Percentiles rank a stretch among this genome's conserved stretches.
phyloP scores from a whole-genome alignment of 2,797 vertebrate genomes.

The Podarcis siculus region DNA sequence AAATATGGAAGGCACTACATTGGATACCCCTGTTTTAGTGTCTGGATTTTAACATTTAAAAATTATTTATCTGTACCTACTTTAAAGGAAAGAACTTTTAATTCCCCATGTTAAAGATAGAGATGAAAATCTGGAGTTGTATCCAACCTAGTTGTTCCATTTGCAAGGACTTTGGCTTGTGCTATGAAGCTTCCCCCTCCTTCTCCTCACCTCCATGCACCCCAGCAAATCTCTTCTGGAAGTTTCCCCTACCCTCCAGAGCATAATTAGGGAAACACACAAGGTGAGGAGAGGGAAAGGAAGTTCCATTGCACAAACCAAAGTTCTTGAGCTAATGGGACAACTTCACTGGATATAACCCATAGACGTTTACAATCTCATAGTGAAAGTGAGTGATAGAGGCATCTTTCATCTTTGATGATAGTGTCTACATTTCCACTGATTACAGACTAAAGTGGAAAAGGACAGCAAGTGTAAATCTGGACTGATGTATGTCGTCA shows the following conservation, averaged over 20 bases:
- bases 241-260: no score
- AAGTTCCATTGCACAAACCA: no score
- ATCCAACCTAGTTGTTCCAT: no score
- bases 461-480: neutral
- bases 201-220: no score
- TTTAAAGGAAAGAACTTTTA: neutral
- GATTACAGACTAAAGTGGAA: neutral
- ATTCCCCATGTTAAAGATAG: neutral
- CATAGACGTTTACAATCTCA: neutral
- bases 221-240: no score
- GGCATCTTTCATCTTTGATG: neutral
- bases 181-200: no score
- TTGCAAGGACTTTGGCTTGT: no score
- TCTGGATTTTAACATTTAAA: neutral
- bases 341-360: no score
- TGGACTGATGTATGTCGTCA: neutral
- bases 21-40: neutral
- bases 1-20: no score
- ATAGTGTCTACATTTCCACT: neutral
- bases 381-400: neutral
- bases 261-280: no score
- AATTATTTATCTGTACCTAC: neutral
- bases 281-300: no score
- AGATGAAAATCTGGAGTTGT: neutral
- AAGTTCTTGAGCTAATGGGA: no score